A percentile compares a stretch with the other conserved stretches of the same genome.
Evolutionary conservation across 2,888 invertebrate genomes (phyloP).

Genomic region (Lasioglossum pauxillum): DNA sequence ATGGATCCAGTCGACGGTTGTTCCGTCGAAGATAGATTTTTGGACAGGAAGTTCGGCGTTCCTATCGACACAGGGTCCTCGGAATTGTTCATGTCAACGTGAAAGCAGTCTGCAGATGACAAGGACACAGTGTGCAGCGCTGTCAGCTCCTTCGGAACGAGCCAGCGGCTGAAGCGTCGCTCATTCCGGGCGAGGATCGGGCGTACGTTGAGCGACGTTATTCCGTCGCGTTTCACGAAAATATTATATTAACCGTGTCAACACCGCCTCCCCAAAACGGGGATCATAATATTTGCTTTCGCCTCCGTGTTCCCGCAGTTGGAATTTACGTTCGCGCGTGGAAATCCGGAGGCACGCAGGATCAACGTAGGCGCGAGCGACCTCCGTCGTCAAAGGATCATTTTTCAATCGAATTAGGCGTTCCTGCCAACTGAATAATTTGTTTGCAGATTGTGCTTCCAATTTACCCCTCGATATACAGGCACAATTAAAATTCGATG

Average conservation of each 20-base stretch:
- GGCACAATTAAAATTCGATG: background rate
- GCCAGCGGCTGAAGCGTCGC: constrained; percentile 3
- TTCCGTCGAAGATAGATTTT: background rate
- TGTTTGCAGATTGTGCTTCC: background rate
- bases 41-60: background rate
- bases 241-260: constrained; percentile 20
- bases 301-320: background rate
- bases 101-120: constrained; percentile 14
- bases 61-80: background rate
- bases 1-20: background rate
- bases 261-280: background rate
- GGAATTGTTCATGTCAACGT: background rate
- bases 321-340: background rate
- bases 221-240: background rate
- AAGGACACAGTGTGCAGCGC: background rate
- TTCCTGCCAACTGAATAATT: background rate
- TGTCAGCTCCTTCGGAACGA: background rate
- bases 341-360: background rate
- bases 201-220: background rate
- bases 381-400: background rate
- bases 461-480: background rate
- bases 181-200: background rate
- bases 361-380: background rate
- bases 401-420: background rate
- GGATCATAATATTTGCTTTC: constrained; percentile 3